A percentile compares a stretch with the other conserved stretches of the same genome.
Conservation (phyloP, 2,888 invertebrate genomes). For the Craniophora ligustri region DNA sequence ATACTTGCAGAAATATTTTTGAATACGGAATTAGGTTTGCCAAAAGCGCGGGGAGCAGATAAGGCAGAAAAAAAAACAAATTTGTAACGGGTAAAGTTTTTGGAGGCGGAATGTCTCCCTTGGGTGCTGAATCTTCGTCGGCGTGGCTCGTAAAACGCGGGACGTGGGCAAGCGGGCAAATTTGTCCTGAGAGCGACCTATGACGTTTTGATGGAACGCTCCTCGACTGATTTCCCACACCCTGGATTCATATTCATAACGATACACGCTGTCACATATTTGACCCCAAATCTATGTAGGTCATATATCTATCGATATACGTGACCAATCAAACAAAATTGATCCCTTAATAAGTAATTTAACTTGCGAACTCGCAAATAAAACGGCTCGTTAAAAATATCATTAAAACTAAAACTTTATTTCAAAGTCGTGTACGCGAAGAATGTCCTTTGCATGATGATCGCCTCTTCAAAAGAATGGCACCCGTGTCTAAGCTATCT, state of each 20-base stretch:
- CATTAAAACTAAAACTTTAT: slow-evolving; percentile 70
- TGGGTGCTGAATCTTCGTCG: slow-evolving; percentile 88
- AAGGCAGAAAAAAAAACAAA: slow-evolving; percentile 88
- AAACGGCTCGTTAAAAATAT: slow-evolving; percentile 59
- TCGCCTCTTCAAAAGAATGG: slow-evolving; percentile 87
- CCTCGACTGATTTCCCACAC: slow-evolving; percentile 84
- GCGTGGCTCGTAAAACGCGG: slow-evolving; percentile 87
- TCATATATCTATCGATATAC: slow-evolving; percentile 56
- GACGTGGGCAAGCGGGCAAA: slow-evolving; percentile 88
- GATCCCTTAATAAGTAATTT: slow-evolving; percentile 61
- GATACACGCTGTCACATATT: slow-evolving; percentile 76
- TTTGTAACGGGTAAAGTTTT: slow-evolving; percentile 89
- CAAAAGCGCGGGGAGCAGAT: slow-evolving; percentile 88
- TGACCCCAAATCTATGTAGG: slow-evolving; percentile 70
- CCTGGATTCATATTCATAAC: slow-evolving; percentile 88
- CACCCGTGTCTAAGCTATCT: slow-evolving; percentile 88
- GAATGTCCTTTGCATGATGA: slow-evolving; percentile 81
- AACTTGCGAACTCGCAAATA: slow-evolving; percentile 45
- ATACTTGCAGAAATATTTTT: slow-evolving; percentile 89
- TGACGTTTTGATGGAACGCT: slow-evolving; percentile 88
- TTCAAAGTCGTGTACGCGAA: slow-evolving; percentile 60
- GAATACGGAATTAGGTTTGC: slow-evolving; percentile 89
- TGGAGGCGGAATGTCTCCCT: slow-evolving; percentile 88
- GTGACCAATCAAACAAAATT: slow-evolving; percentile 63
- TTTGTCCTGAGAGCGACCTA: slow-evolving; percentile 88